Base-by-base conservation (phyloP, 2,113 vertebrate species). In the Chlorodrepanis virens region DNA sequence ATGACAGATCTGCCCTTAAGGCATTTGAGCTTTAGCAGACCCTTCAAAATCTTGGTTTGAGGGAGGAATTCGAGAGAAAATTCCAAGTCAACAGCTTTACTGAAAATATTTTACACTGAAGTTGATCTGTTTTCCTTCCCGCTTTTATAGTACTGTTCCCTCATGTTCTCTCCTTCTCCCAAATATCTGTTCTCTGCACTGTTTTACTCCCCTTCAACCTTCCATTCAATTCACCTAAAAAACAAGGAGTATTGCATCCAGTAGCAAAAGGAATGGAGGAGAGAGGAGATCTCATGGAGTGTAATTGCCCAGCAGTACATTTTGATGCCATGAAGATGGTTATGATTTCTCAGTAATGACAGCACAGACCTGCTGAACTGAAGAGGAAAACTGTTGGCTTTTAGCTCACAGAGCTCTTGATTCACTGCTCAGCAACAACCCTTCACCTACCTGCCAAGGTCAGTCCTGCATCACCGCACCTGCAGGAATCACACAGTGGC, bases 311-410 rank as follows among this genome's bases (percentile, higher is more conserved):
- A 80, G 61, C 8, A 27, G 52, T 12, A 35, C 7, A 53, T 85
- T 87, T 57, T 50, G 23, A 16, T 4, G 9, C 31, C 22, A 23
- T 19, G 13, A 94, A 65, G 28, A 14, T 81, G 54, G n/a, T 54
- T 42, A 39, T 25, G 21, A 64, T 65, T 88, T 67, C 23, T 83
- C 7, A 0, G 23, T 50, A 72, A 67, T 0, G 0, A 47, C 39
- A 80, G 14, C 31, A 35, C 23, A 90, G 47, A 61, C 19, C 59
- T 76, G n/a, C 21, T 50, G 50, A 56, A 84, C 18, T 44, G 47
- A 89, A 77, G 45, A 74, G 54, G 25, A 59, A 93, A 87, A 70
- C 37, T 83, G 50, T 17, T 67, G 72, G 35, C 35, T 91, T 72
- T 82, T 68, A 91, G 33, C 21, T 87, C 64, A 42, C 18, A 20